phyloP scores from a whole-genome alignment of 2,113 vertebrate species.

The Aegithalos caudatus region DNA sequence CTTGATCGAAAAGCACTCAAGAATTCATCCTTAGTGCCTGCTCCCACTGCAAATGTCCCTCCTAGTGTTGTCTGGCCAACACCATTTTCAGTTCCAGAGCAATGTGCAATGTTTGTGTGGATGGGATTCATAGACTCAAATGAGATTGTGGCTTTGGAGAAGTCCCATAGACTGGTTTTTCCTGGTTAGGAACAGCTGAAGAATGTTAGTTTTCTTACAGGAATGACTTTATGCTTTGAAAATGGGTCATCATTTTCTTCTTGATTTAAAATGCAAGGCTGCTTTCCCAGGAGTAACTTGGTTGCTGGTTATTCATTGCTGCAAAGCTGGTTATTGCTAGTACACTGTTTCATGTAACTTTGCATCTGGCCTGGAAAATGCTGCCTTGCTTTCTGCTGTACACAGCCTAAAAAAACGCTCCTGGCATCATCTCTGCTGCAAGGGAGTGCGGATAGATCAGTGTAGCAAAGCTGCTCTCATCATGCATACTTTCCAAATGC shows the following conservation, averaged over 20 bases:
- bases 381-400: not conserved
- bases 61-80: fast-evolving
- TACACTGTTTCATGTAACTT: not conserved
- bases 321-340: not conserved
- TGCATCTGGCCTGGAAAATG: slow-evolving; percentile 20
- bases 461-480: not conserved
- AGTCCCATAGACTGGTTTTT: not conserved
- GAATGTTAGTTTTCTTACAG: not conserved
- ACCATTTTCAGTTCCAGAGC: not conserved
- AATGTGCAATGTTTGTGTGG: fast-evolving
- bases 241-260: not conserved
- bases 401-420: not conserved
- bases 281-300: not conserved
- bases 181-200: not conserved
- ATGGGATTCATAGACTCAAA: not conserved
- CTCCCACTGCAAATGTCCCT: not conserved
- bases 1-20: not conserved
- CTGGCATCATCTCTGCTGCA: not conserved
- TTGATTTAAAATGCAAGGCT: slow-evolving; percentile 7
- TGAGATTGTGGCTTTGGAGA: not conserved
- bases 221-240: not conserved
- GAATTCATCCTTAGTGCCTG: not conserved
- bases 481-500: not conserved
- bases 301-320: slow-evolving; percentile 6
- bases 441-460: not conserved